Evolutionary conservation across 2,888 invertebrate genomes (phyloP), one percentile per base, ranked within the genome.

Genomic region (Brachyopa scutellaris): DNA sequence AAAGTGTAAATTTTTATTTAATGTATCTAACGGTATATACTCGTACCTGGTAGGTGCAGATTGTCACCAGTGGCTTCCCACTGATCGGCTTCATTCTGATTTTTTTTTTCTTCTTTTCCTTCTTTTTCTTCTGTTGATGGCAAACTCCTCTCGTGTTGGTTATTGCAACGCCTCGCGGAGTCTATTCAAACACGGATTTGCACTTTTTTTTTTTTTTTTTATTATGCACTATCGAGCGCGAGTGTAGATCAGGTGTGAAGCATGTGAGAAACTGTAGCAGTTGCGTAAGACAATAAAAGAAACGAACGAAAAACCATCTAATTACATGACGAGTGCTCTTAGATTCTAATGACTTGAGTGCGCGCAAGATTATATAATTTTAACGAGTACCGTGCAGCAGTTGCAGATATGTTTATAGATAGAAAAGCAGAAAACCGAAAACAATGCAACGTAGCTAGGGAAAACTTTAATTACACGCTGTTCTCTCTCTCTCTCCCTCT

Each of bases 41-140:
- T 76, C 84, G 62, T 87, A 88, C 87, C 88, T 88, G 85, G 85
- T 87, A 87, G 77, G 87, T 88, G 84, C 87, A 86, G 84, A 88
- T 87, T 85, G 87, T 88, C 84, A 87, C 88, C 69, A 88, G 85
- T 87, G 87, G 87, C 84, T 86, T 87, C 84, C 86, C 86, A 85
- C 85, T 83, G 57, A 86, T 85, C 73, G 87, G 87, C 83, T 86
- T 85, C 87, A 87, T 87, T 85, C 86, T 82, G 70, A 69, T 42
- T 59, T 33, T 26, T 11, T 78, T 51, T 21, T 49, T 9, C 15
- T 66, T 17, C 4, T 38, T 19, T 23, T 29, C 15, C 8, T 2
- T 31, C 26, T 61, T 66, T 13, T 29, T 11, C 8, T 2, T 31
- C 26, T 61, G 59, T 13, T 33, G 55, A 57, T 23, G 26, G 70